Evolutionary conservation across 2,113 vertebrate species (phyloP), one percentile per base, ranked within the genome.

Genomic region (Cinclus cinclus): DNA sequence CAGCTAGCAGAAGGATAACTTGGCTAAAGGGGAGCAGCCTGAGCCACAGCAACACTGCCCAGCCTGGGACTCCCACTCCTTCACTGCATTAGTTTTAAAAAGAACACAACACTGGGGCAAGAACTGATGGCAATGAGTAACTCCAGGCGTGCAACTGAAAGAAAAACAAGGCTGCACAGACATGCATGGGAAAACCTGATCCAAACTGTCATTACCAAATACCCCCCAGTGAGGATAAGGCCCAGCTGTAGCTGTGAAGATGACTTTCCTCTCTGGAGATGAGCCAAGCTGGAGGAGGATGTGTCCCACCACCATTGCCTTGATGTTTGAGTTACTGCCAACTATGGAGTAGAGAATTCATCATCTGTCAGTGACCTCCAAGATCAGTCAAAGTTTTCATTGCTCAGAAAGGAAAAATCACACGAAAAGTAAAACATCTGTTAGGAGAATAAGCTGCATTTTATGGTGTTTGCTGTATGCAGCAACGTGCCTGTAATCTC

Each of bases 291-390:
- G 74, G 74, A 81, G 84, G 91, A 96, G 89, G 94, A 92, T 62
- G 47, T 73, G 79, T 92, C 94, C 85, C 76, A 86, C 85, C 87
- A 89, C 52, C 92, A 71, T 28, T 90, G 76, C 95, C 89, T 94
- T 77, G 78, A 88, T 62, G 90, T 90, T 94, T 95, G 92, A 95
- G 89, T 81, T 95, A 89, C 78, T 94, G 92, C 89, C 94, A 96
- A 41, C 86, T 92, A 74, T 39, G 39, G 58, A 88, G 44, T 7
- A 94, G 62, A 85, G 62, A 76, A 96, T 95, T 87, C 95, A 91
- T 96, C 94, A 97, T 95, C 93, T 93, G 83, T 71, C 93, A 97
- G 87, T 95, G 93, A 95, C 95, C 91, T 95, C 91, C 75, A 93
- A 95, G 87, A 96, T 95, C 89, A 96, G 83, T 93, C 88, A 93